Conservation (phyloP, 2,888 invertebrate genomes). For the Archips crataeganus region DNA sequence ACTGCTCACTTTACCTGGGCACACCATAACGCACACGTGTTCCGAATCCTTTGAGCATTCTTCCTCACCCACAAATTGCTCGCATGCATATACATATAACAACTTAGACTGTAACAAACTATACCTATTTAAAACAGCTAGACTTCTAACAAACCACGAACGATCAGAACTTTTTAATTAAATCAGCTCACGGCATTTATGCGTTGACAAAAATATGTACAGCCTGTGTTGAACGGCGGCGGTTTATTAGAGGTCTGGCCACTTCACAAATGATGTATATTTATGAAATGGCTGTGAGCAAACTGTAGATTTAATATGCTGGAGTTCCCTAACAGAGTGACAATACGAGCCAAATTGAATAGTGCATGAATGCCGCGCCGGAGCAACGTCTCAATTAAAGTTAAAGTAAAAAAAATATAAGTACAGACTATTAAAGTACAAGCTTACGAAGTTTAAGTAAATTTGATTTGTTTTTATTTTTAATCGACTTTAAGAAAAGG, state of each 20-base stretch:
- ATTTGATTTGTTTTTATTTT: too few species aligned
- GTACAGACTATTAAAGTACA: too few species aligned
- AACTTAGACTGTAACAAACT: conserved; percentile 26
- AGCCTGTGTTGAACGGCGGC: neutral
- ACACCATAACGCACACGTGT: neutral
- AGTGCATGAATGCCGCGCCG: too few species aligned
- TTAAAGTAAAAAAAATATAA: neutral
- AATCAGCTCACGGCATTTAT: neutral
- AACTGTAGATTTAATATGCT: conserved; percentile 28
- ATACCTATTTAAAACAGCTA: conserved; percentile 22
- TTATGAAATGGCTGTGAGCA: conserved; percentile 40
- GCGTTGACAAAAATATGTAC: conserved; percentile 1
- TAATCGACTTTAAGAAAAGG: too few species aligned
- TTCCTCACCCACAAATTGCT: conserved; percentile 10
- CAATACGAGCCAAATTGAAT: conserved; percentile 11
- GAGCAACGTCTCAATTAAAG: neutral
- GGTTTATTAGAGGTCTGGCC: conserved; percentile 29
- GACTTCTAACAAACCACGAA: conserved; percentile 16
- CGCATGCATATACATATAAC: conserved; percentile 9
- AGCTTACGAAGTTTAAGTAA: too few species aligned
- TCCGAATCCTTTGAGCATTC: conserved; percentile 12
- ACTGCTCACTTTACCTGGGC: neutral
- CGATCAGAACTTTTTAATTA: neutral
- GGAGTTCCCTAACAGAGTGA: conserved; percentile 20
- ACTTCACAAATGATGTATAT: conserved; percentile 29